phyloP scores from a whole-genome alignment of 2,797 vertebrate genomes.

The Sebastes taczanowskii region DNA sequence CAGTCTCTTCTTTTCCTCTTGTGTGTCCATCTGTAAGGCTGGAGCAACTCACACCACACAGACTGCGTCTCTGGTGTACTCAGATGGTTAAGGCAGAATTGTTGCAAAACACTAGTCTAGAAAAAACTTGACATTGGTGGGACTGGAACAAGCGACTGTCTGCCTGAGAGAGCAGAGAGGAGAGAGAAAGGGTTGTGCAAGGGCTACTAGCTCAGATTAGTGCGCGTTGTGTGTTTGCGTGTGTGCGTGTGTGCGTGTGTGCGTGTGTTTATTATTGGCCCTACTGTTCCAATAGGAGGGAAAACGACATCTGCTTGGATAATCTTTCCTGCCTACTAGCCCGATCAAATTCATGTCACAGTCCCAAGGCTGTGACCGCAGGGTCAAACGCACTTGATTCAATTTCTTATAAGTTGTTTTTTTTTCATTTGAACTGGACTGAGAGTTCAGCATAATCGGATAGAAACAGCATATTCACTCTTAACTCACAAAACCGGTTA shows the following conservation, averaged over 20 bases:
- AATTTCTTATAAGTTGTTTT: conserved; percentile 35
- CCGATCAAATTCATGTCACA: conserved; percentile 73
- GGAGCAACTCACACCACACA: conserved; percentile 22
- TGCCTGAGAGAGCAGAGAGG: conserved; percentile 55
- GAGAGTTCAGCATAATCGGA: conserved; percentile 25
- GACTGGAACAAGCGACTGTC: conserved; percentile 48
- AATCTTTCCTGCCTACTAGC: conserved; percentile 74
- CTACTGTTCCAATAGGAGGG: conserved; percentile 69
- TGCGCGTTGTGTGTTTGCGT: conserved; percentile 32
- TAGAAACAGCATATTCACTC: conserved; percentile 9
- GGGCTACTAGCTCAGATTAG: conserved; percentile 64
- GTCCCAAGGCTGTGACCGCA: conserved; percentile 50
- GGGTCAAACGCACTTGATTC: conserved; percentile 58
- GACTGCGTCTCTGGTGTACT: neutral
- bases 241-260: neutral
- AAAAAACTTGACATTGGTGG: conserved; percentile 61
- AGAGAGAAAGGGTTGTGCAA: conserved; percentile 53
- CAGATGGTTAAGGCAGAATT: conserved; percentile 21
- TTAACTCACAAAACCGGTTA: neutral
- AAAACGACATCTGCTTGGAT: conserved; percentile 77
- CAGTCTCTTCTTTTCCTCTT: conserved; percentile 29
- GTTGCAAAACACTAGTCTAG: conserved; percentile 14
- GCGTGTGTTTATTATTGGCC: conserved; percentile 75
- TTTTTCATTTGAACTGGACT: conserved; percentile 29
- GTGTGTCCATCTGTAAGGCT: conserved; percentile 66